phyloP scores from a whole-genome alignment of 2,113 vertebrate species.

The Psittacus erithacus region DNA sequence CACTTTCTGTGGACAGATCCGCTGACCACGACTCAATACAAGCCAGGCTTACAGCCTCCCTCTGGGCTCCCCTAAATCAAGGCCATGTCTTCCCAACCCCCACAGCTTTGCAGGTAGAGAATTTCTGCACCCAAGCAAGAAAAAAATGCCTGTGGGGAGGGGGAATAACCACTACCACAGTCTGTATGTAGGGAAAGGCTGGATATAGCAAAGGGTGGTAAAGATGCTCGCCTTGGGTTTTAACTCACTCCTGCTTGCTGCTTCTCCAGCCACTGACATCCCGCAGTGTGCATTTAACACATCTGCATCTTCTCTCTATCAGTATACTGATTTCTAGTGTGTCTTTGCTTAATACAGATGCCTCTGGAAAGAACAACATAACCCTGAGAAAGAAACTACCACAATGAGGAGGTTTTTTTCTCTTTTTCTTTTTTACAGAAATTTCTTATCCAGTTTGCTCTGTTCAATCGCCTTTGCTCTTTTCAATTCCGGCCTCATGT shows the following conservation, averaged over 20 bases:
- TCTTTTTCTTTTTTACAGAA: not conserved
- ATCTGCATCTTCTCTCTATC: not conserved
- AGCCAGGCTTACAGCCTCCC: not conserved
- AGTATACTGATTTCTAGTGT: not conserved
- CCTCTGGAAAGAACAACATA: not conserved
- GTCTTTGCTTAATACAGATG: not conserved
- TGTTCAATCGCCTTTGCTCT: not conserved
- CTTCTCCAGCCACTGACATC: not conserved
- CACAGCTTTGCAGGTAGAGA: not conserved
- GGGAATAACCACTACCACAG: not conserved
- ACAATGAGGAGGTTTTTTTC: accelerated
- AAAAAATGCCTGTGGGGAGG: not conserved
- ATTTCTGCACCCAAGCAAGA: not conserved
- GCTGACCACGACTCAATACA: accelerated
- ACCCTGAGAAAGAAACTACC: not conserved
- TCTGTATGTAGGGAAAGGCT: not conserved
- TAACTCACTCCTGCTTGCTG: not conserved
- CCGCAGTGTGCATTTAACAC: not conserved
- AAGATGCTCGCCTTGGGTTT: not conserved
- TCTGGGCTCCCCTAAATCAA: not conserved
- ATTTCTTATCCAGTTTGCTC: not conserved
- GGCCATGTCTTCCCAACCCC: not conserved
- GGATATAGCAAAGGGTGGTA: not conserved
- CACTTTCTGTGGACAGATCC: not conserved
- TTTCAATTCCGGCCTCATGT: not conserved